A percentile compares a stretch with the other conserved stretches of the same genome.
Evolutionary conservation across 92 coral and sea anemone species (phyloP).

Genomic region (Phenganax marumi): DNA sequence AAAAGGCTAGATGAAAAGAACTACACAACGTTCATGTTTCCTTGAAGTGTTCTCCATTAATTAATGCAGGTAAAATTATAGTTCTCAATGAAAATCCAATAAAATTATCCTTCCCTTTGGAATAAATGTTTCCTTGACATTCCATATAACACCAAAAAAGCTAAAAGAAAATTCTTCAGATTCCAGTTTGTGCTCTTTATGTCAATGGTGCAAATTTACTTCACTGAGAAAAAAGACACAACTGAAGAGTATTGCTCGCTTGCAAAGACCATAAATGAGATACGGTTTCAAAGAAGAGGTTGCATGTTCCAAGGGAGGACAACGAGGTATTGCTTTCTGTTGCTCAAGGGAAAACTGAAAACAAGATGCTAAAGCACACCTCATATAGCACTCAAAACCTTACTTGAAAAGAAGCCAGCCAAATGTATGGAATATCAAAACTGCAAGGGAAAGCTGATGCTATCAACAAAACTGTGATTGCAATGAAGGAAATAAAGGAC

Average conservation of each 20-base stretch:
- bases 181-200: conserved; percentile 29
- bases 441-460: conserved; percentile 37
- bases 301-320: conserved; percentile 7
- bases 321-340: conserved; percentile 23
- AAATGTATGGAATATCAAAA: conserved; percentile 51
- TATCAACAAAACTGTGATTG: conserved; percentile 34
- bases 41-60: not conserved
- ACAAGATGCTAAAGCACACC: conserved; percentile 44
- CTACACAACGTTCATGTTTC: conserved; percentile 40
- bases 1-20: conserved; percentile 52
- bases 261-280: not conserved
- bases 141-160: conserved; percentile 52
- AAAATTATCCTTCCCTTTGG: conserved; percentile 51
- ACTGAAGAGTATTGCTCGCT: not conserved
- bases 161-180: conserved; percentile 51
- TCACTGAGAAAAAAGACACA: not conserved
- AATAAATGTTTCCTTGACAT: conserved; percentile 43
- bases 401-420: conserved; percentile 42
- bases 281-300: not conserved
- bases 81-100: not conserved
- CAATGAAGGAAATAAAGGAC: conserved; percentile 18
- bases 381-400: conserved; percentile 40
- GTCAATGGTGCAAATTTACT: not conserved
- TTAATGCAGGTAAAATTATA: not conserved
- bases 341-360: conserved; percentile 54